phyloP scores from a whole-genome alignment of 2,888 invertebrate genomes.

The Galerucella pusilla region DNA sequence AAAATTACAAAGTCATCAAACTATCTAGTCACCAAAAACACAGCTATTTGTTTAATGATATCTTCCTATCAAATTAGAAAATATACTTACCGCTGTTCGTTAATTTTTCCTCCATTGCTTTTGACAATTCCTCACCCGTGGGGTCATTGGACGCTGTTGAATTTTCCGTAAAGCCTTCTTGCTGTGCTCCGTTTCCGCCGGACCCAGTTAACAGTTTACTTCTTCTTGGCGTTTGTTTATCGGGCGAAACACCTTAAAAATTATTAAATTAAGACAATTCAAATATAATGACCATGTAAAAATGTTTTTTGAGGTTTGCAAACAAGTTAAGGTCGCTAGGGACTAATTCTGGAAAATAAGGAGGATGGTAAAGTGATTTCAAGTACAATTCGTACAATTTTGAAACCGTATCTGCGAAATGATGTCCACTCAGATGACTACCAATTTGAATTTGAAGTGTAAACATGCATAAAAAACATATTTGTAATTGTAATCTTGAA shows the following conservation, averaged over 20 bases:
- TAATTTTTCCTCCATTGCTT: constrained; percentile 66
- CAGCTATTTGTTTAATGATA: no score
- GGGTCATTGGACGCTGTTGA: constrained; percentile 56
- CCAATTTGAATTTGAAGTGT: no score
- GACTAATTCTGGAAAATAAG: neutral
- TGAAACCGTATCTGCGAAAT: neutral
- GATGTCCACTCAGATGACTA: no score
- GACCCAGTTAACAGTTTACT: constrained; percentile 65
- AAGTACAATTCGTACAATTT: neutral
- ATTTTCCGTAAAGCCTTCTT: constrained; percentile 56
- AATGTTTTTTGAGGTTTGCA: no score
- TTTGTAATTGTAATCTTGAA: no score
- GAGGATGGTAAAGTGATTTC: neutral
- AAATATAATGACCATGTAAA: neutral
- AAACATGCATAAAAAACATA: no score
- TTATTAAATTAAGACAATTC: neutral
- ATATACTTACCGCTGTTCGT: constrained; percentile 58
- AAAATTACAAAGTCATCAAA: no score
- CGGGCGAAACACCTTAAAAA: constrained; percentile 75
- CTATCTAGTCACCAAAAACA: no score
- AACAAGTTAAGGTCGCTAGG: neutral
- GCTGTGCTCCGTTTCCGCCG: constrained; percentile 61
- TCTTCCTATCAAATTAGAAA: neutral
- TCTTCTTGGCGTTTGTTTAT: constrained; percentile 80
- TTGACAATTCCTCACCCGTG: constrained; percentile 57